These are phyloP conservation scores for Vultur gryphus DNA, from an alignment of 2,797 vertebrate genomes.

Conservation along the genomic window DNA sequence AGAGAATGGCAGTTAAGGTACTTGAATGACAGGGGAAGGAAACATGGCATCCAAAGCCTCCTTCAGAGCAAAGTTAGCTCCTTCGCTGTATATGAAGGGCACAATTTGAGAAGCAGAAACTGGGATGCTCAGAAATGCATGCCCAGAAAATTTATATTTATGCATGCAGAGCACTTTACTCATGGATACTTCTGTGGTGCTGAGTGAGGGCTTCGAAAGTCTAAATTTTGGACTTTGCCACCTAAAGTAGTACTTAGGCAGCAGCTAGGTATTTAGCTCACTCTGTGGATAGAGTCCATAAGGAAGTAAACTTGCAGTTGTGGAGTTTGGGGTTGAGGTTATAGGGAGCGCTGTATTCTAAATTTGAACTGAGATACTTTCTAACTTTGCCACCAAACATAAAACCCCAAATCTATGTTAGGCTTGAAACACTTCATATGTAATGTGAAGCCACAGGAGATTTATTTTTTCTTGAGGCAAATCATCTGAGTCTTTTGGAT, in stretches of 20 bases:
- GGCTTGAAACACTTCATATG: background rate
- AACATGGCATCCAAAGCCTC: background rate
- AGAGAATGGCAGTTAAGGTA: background rate
- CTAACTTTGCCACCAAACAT: conserved; percentile 8
- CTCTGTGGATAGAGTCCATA: background rate
- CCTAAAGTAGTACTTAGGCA: background rate
- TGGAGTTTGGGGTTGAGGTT: background rate
- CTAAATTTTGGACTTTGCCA: background rate
- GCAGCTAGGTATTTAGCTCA: background rate
- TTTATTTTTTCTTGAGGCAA: conserved; percentile 40
- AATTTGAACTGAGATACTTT: conserved; percentile 28
- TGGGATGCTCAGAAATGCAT: background rate
- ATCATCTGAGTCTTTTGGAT: background rate
- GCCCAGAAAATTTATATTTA: background rate
- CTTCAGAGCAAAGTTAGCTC: background rate
- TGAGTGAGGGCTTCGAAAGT: background rate
- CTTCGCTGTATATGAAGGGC: background rate
- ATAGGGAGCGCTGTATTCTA: background rate
- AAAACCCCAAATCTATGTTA: background rate
- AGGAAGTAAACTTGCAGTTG: background rate
- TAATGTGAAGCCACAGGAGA: conserved; percentile 25
- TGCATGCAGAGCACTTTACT: background rate
- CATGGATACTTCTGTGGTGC: background rate
- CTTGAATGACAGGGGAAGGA: background rate
- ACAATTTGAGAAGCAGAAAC: background rate